A percentile compares a stretch with the other conserved stretches of the same genome.
Evolutionary conservation across 1,140 invertebrate genomes (phyloP).

Genomic region (Proctacanthus coquilletti): DNA sequence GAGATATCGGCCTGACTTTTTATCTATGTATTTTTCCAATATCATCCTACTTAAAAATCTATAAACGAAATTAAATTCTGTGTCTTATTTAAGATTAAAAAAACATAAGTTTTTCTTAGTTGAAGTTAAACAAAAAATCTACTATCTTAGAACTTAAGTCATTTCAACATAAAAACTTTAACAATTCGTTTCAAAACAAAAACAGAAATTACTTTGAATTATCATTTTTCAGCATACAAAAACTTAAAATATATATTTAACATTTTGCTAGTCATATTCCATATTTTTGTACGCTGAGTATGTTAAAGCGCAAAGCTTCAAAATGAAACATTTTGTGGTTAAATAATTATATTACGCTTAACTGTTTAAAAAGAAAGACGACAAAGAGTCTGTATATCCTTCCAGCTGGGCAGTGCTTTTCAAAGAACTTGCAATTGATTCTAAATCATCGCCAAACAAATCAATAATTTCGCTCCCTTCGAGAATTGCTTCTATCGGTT

Average conservation of each 20-base stretch:
- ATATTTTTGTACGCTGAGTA: background rate
- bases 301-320: background rate
- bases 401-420: constrained; percentile 28
- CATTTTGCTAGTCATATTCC: no score
- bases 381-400: constrained; percentile 26
- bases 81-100: no score
- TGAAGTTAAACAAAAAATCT: constrained; percentile 2
- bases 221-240: no score
- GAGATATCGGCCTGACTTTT: no score
- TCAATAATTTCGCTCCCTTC: constrained; percentile 30
- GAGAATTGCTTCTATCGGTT: constrained; percentile 35
- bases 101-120: constrained; percentile 1
- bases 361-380: constrained; percentile 22
- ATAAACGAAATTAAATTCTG: no score
- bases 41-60: no score
- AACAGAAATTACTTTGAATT: no score
- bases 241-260: no score
- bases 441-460: constrained; percentile 27
- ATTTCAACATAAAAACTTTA: no score
- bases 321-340: background rate
- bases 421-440: constrained; percentile 22
- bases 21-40: no score
- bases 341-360: constrained; percentile 11
- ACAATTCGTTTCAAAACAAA: no score
- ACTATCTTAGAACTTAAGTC: no score